Base-by-base conservation (phyloP, 2,113 vertebrate genomes). In the Antigone vipio region DNA sequence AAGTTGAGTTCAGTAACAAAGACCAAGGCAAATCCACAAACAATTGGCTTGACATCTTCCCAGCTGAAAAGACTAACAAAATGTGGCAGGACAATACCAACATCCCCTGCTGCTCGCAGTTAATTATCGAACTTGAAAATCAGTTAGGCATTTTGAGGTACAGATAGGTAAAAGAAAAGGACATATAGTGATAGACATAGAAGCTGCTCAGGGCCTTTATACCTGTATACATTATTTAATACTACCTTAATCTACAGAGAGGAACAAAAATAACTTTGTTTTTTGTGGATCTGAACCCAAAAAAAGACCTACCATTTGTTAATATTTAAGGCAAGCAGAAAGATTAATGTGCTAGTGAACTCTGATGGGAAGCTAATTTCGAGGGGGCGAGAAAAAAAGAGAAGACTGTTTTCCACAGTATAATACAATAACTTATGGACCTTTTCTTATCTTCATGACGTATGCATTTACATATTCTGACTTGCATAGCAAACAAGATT, bases 1-100 rank as follows among this genome's bases (percentile, higher is more conserved):
- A 75, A 59, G 75, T 32, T 92, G 45, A 94, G 68, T 95, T 93
- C 77, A 93, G 40, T 44, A 94, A 88, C 83, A 85, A 95, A 88
- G 72, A 93, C 66, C 56, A 88, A 62, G 29, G 62, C 40, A 96
- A 71, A 95, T 29, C 64, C 45, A 84, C 26, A 75, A 74, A 49
- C 24, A 87, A 71, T 59, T 50, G 52, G 45, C 26, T 78, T 56
- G 24, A 86, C 18, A 19, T 58, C n/a, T 88, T 77, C 59, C 66
- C 78, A 81, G 35, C 44, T 4, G 6, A 76, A 76, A 50, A 53
- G 52, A 50, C 30, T 49, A 35, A 84, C 59, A 94, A 56, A 64
- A 86, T 24, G 42, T 38, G 34, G 44, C n/a, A 72, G 50, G 27
- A 92, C 34, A 79, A 69, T 52, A 32, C 7, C 44, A 78, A 8